phyloP scores from a whole-genome alignment of 37 sponge, comb jelly and placozoan species.

The Crambe crambe region DNA sequence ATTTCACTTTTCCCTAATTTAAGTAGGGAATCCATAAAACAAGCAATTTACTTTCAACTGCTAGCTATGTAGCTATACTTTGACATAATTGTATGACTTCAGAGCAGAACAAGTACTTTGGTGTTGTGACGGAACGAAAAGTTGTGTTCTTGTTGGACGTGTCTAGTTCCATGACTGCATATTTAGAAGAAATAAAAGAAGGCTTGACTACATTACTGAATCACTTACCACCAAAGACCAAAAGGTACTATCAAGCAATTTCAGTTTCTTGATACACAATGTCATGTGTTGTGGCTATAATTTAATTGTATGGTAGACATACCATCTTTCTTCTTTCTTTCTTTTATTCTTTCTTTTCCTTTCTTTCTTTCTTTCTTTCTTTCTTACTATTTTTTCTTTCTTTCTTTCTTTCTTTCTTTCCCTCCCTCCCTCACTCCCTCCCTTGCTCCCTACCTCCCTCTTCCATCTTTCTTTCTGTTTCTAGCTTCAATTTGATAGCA shows the following conservation, averaged over 20 bases:
- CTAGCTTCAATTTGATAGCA: conserved; percentile 47
- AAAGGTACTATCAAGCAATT: conserved; percentile 36
- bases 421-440: no score
- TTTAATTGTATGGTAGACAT: no score
- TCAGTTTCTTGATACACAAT: neutral
- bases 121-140: conserved; percentile 19
- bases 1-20: no score
- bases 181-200: conserved; percentile 14
- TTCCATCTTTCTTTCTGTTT: no score
- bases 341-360: no score
- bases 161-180: conserved; percentile 35
- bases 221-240: neutral
- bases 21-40: no score
- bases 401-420: no score
- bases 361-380: no score
- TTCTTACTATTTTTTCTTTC: no score
- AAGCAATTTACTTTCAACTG: neutral
- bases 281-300: no score
- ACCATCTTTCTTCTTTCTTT: no score
- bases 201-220: neutral
- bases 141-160: conserved; percentile 41
- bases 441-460: no score
- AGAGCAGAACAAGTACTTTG: conserved; percentile 29
- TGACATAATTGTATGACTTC: neutral
- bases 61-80: neutral